phyloP scores from a whole-genome alignment of 2,113 vertebrate species.

The Rhabdornis inornatus region DNA sequence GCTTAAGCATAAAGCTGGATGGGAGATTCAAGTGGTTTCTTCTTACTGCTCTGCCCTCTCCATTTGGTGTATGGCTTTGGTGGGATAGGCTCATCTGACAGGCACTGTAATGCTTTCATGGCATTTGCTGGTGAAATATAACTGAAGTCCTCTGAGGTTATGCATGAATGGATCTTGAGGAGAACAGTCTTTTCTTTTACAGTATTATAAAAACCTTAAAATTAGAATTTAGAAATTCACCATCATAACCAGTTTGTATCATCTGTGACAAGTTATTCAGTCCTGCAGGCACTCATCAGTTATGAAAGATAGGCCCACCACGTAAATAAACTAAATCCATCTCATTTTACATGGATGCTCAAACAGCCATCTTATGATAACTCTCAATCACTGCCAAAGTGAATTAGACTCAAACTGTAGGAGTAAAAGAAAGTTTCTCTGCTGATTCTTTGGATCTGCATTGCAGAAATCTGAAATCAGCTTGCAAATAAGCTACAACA shows the following conservation, averaged over 20 bases:
- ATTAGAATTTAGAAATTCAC: not conserved
- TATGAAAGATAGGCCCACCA: not conserved
- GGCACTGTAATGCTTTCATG: not conserved
- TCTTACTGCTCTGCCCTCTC: not conserved
- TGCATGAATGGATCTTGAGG: not conserved
- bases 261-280: not conserved
- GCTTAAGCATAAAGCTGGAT: not conserved
- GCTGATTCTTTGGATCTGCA: not conserved
- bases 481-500: not conserved
- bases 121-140: not conserved
- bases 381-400: not conserved
- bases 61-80: not conserved
- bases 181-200: not conserved
- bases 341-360: conserved; percentile 23
- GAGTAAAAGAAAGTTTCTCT: not conserved
- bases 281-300: not conserved
- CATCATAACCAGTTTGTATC: not conserved
- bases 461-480: conserved; percentile 20
- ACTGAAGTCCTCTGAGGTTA: not conserved
- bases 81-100: not conserved
- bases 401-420: not conserved
- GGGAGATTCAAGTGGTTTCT: not conserved
- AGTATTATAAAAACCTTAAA: not conserved
- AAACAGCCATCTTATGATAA: conserved; percentile 5
- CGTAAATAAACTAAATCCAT: not conserved